These are phyloP conservation scores for Enteromius paludinosus DNA, from an alignment of 2,797 vertebrate genomes.

Conservation along the genomic window DNA sequence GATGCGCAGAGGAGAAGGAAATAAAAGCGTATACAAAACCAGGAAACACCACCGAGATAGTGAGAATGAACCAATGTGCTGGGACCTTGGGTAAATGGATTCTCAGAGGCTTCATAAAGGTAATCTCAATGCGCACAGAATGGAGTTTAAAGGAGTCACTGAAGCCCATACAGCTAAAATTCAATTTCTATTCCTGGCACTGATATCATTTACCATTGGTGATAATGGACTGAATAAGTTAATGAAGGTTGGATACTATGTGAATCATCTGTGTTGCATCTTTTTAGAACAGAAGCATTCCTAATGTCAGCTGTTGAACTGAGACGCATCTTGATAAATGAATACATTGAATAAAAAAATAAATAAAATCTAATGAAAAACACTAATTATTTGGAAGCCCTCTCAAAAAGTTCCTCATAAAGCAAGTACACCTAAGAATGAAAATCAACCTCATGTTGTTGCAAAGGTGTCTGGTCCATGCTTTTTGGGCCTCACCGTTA, in stretches of 20 bases:
- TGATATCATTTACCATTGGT: slow-evolving; percentile 45
- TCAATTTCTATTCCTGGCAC: slow-evolving; percentile 32
- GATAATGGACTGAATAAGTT: slow-evolving; percentile 50
- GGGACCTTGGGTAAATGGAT: slow-evolving; percentile 43
- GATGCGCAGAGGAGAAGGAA: slow-evolving; percentile 40
- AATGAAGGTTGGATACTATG: slow-evolving; percentile 41
- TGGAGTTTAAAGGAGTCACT: slow-evolving; percentile 40
- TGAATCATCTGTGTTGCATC: slow-evolving; percentile 33
- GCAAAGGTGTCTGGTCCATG: not conserved
- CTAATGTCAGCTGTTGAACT: slow-evolving; percentile 18
- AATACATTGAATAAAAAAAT: not conserved
- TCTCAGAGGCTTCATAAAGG: slow-evolving; percentile 48
- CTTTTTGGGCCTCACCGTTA: not conserved
- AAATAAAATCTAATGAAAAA: not conserved
- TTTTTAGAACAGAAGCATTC: slow-evolving; percentile 12
- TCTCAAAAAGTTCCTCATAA: not conserved
- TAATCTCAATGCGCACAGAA: slow-evolving; percentile 46
- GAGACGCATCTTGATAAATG: slow-evolving; percentile 20
- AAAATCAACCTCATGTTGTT: not conserved
- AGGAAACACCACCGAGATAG: slow-evolving; percentile 48
- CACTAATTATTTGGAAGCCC: not conserved
- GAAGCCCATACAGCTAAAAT: slow-evolving; percentile 38
- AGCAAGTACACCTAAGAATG: not conserved
- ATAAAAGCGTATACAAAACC: slow-evolving; percentile 48
- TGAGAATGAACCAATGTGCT: slow-evolving; percentile 47